phyloP scores from a whole-genome alignment of 2,797 vertebrate species.

The Clarias platycephalus region DNA sequence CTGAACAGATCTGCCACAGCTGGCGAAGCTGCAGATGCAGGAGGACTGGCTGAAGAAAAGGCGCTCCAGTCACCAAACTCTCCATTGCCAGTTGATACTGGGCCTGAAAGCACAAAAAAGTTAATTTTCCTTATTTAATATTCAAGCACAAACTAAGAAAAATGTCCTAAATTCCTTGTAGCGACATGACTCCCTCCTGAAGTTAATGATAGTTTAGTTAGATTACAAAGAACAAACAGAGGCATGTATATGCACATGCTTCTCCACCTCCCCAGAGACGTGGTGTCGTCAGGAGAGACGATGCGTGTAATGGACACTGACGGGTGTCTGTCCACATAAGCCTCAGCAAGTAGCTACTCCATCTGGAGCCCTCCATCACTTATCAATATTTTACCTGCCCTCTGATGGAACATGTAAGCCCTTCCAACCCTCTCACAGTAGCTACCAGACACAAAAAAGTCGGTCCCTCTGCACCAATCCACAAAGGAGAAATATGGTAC shows the following conservation, averaged over 20 bases:
- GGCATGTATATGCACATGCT: not conserved
- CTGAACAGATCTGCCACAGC: slow-evolving; percentile 76
- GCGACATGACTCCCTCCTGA: no score
- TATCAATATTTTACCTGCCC: slow-evolving; percentile 74
- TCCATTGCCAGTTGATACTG: slow-evolving; percentile 83
- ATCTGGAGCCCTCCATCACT: slow-evolving; percentile 71
- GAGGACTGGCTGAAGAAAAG: slow-evolving; percentile 80
- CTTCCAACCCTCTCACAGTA: slow-evolving; percentile 36
- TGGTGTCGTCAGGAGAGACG: slow-evolving; percentile 24
- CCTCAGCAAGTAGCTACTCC: slow-evolving; percentile 74
- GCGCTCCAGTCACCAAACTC: slow-evolving; percentile 97
- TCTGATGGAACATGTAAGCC: not conserved
- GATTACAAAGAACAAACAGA: not conserved
- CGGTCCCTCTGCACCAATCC: not conserved
- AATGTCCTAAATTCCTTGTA: not conserved
- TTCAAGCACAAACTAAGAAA: not conserved
- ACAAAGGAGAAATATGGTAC: not conserved
- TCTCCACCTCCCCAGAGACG: slow-evolving; percentile 26
- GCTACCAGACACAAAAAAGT: not conserved
- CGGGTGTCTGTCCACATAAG: slow-evolving; percentile 74
- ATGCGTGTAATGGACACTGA: slow-evolving; percentile 58
- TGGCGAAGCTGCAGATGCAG: slow-evolving; percentile 64
- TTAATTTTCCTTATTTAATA: not conserved
- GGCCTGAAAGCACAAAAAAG: slow-evolving; percentile 63
- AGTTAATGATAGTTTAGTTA: no score